These are phyloP conservation scores for Trachelus stipa DNA, from an alignment of 2,888 invertebrate species.

Conservation along the genomic window DNA sequence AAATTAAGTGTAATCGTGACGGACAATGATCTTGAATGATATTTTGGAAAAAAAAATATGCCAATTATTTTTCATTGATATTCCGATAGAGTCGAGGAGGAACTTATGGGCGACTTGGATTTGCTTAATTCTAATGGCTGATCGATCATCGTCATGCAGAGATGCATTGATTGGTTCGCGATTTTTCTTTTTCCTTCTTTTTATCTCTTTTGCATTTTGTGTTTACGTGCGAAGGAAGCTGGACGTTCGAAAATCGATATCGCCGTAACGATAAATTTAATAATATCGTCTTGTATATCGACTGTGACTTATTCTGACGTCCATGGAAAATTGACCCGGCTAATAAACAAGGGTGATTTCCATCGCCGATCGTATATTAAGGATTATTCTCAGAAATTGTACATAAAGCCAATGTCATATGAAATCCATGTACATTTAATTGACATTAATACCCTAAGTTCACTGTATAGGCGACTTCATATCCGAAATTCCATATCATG, in stretches of 20 bases:
- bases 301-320: neutral
- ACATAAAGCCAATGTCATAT: conserved; percentile 10
- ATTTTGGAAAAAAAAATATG: neutral
- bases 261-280: neutral
- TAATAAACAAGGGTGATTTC: neutral
- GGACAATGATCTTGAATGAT: neutral
- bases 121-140: neutral
- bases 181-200: neutral
- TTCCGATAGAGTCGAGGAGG: neutral
- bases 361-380: neutral
- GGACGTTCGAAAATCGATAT: neutral
- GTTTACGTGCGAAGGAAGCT: neutral
- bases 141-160: neutral
- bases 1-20: neutral
- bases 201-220: neutral
- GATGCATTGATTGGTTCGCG: neutral
- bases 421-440: conserved; percentile 39
- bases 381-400: conserved; percentile 2
- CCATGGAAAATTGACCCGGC: neutral
- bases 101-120: neutral
- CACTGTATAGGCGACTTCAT: conserved; percentile 57
- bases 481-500: conserved; percentile 59
- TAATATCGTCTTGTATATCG: neutral
- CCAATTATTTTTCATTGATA: neutral
- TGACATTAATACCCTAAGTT: conserved; percentile 42